Conservation (phyloP, 2,888 invertebrate genomes). For the Dasysyrphus tricinctus region DNA sequence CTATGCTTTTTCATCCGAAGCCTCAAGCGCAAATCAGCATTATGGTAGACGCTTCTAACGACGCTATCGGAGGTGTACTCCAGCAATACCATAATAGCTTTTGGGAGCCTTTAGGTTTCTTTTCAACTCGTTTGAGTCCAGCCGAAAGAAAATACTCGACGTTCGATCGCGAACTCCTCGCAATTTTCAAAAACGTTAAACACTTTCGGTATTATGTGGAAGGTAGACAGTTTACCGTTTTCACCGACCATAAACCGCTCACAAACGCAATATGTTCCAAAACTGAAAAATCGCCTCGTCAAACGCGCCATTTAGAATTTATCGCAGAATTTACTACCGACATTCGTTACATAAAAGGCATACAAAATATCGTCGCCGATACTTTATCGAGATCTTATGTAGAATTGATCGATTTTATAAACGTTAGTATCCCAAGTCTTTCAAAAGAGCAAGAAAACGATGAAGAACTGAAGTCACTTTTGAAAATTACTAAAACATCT, state of each 20-base stretch:
- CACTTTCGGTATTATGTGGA: constrained; percentile 37
- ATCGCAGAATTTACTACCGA: no score
- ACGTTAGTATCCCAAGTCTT: neutral
- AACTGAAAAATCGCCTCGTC: no score
- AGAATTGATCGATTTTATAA: no score
- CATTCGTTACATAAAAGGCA: no score
- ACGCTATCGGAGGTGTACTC: constrained; percentile 34
- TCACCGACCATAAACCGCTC: no score
- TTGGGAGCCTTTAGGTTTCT: constrained; percentile 3
- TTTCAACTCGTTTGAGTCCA: constrained; percentile 35
- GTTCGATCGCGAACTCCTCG: constrained; percentile 31
- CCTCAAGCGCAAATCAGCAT: neutral
- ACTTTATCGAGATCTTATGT: no score
- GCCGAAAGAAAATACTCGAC: no score
- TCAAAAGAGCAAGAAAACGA: neutral
- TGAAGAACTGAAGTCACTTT: no score
- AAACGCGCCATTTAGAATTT: no score
- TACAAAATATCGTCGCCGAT: no score
- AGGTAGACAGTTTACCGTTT: neutral
- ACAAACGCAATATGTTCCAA: no score
- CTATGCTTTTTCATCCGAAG: constrained; percentile 38
- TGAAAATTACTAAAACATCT: no score
- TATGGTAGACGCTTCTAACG: neutral
- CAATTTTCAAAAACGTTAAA: constrained; percentile 26
- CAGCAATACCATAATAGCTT: constrained; percentile 3